phyloP scores from a whole-genome alignment of 2,797 vertebrate genomes.

The Capromys pilorides region DNA sequence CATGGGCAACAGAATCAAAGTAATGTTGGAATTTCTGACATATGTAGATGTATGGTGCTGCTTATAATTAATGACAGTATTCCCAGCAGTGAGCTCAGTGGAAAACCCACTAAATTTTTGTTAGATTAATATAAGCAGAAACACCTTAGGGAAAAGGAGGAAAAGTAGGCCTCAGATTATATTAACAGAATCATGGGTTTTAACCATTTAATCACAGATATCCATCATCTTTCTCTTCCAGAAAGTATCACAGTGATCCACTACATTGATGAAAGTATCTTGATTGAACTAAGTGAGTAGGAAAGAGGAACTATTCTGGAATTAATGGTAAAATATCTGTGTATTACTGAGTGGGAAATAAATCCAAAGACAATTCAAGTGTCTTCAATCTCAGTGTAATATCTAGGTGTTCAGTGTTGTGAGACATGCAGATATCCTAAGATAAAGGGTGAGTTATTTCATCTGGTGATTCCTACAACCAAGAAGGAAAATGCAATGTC shows the following conservation, averaged over 20 bases:
- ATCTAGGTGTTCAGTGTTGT: not conserved
- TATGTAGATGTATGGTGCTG: not conserved
- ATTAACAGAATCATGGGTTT: not conserved
- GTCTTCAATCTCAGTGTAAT: not conserved
- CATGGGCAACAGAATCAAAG: not conserved
- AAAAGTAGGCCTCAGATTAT: not conserved
- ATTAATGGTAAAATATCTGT: not conserved
- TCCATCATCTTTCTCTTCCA: not conserved
- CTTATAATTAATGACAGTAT: not conserved
- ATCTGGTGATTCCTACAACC: not conserved
- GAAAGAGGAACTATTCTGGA: not conserved
- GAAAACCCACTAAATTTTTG: not conserved
- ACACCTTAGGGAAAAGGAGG: not conserved
- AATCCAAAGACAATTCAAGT: not conserved
- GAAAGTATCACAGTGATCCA: not conserved
- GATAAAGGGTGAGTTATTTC: not conserved
- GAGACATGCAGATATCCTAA: not conserved
- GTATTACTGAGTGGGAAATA: not conserved
- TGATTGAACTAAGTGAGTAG: not conserved
- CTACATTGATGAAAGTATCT: not conserved
- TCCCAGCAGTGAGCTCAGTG: not conserved
- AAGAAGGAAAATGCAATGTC: not conserved
- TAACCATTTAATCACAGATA: not conserved
- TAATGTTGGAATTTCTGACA: not conserved
- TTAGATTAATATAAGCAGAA: not conserved